phyloP scores from a whole-genome alignment of 2,888 invertebrate genomes.

The Anodontia alba region DNA sequence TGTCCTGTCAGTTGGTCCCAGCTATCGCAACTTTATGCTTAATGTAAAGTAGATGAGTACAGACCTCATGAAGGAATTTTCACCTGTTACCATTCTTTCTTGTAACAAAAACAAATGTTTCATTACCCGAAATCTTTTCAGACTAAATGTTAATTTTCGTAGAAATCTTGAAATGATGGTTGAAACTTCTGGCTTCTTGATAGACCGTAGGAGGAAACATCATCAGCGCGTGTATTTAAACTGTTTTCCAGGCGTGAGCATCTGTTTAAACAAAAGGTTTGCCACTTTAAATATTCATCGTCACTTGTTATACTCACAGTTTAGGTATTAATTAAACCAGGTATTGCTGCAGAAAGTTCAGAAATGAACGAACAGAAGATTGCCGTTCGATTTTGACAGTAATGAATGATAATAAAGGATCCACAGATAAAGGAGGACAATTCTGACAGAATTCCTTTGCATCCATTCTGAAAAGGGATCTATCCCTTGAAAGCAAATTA shows the following conservation, averaged over 20 bases:
- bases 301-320: too few relatives aligned
- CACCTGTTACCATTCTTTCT: constrained; percentile 5
- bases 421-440: too few relatives aligned
- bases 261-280: constrained; percentile 8
- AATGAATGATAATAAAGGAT: too few relatives aligned
- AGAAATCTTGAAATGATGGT: background rate
- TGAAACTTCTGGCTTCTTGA: background rate
- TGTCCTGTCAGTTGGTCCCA: constrained; percentile 2
- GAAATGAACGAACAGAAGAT: too few relatives aligned
- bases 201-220: background rate
- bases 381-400: too few relatives aligned
- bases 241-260: background rate
- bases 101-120: background rate
- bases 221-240: background rate
- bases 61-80: background rate
- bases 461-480: too few relatives aligned
- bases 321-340: too few relatives aligned
- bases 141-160: background rate
- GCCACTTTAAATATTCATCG: background rate
- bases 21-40: background rate
- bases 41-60: background rate
- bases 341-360: too few relatives aligned
- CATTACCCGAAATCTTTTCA: background rate
- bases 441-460: too few relatives aligned
- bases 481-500: too few relatives aligned